Evolutionary conservation across 2,888 invertebrate species (phyloP), one percentile per base, ranked within the genome.

Genomic region (Amorpha juglandis): DNA sequence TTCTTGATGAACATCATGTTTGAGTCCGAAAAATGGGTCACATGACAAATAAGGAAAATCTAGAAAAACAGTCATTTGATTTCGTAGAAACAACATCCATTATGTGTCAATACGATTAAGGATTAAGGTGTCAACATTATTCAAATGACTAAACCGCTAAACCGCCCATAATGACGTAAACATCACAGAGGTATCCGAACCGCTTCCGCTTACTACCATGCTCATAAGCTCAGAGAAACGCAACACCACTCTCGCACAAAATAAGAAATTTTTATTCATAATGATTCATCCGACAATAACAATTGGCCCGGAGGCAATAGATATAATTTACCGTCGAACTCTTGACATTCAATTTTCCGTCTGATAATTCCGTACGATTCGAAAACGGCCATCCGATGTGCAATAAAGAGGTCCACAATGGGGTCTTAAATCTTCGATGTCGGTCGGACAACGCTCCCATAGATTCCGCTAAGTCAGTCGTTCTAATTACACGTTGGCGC

Each of bases 381-480:
- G 74, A 73, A 75, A 81, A 82, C 76, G 78, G 77, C 79, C 75
- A 71, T 75, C 73, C 11, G 19, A 12, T 62, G 48, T 21, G 48
- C 48, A 48, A 48, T 47, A 63, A 48, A 27, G 19, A 62, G 8
- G 21, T 21, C 74, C 70, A 84, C 82, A 83, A 85, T 84, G 78
- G 80, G 72, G 76, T 74, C 73, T 80, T 85, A 84, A 84, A 85
- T 86, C 80, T 78, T 71, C 70, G 64, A 70, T 79, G 83, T 80
- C 77, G 78, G 75, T 71, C 74, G 78, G 78, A 68, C 78, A 76
- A 76, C 79, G 83, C 78, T 83, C 83, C 81, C 82, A 83, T 83
- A 83, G 82, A 87, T 87, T 84, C 73, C 77, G 87, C 87, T 84
- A 82, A 83, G 87, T 88, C 87, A 88, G 87, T 70, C 78, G 76